Conservation (phyloP, 2,888 invertebrate genomes). For the Stenichneumon culpator region DNA sequence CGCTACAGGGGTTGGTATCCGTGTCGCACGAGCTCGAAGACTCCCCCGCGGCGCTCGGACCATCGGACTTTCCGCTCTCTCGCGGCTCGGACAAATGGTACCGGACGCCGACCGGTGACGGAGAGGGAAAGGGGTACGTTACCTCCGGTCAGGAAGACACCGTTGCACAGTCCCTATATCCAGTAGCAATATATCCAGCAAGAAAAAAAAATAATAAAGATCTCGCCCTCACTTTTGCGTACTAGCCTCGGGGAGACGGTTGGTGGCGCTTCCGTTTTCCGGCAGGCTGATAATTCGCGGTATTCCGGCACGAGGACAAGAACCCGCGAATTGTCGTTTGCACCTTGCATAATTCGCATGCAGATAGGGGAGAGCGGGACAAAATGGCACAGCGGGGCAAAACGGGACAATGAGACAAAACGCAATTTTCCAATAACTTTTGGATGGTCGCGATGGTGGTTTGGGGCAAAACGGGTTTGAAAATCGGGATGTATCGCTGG, state of each 20-base stretch:
- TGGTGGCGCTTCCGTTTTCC: constrained; percentile 46
- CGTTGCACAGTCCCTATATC: neutral
- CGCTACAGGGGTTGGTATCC: constrained; percentile 17
- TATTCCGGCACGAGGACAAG: constrained; percentile 47
- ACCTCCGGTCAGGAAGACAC: constrained; percentile 30
- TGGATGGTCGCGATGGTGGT: no score
- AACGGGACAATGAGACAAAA: no score
- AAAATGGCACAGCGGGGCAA: no score
- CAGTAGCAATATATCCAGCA: neutral
- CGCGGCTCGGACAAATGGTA: constrained; percentile 58
- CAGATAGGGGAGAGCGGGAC: no score
- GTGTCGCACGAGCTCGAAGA: constrained; percentile 44
- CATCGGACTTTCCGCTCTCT: constrained; percentile 57
- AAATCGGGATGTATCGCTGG: no score
- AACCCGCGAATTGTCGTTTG: constrained; percentile 20
- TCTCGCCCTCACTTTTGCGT: constrained; percentile 11
- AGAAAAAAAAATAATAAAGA: constrained; percentile 43
- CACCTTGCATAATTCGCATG: constrained; percentile 13
- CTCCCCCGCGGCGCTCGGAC: constrained; percentile 30
- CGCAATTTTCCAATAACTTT: no score
- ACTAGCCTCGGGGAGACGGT: constrained; percentile 14
- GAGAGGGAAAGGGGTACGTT: constrained; percentile 12
- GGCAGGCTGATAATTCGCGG: constrained; percentile 55
- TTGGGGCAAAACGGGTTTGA: no score
- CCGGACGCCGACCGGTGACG: constrained; percentile 53